phyloP scores from a whole-genome alignment of 2,888 invertebrate species.

The Endotricha flammealis region DNA sequence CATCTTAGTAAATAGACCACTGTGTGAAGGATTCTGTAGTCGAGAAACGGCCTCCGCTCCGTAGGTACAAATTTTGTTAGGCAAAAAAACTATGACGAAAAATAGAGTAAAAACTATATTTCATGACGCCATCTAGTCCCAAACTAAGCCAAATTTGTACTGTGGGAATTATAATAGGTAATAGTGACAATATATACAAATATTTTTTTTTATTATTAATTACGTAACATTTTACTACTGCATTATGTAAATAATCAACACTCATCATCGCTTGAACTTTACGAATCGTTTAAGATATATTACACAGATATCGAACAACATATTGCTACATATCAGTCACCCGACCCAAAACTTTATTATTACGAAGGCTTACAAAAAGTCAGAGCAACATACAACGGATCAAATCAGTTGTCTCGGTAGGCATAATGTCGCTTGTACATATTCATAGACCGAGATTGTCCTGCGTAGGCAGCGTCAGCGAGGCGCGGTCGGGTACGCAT shows the following conservation, averaged over 20 bases:
- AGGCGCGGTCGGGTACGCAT: conserved; percentile 60
- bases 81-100: too few species aligned
- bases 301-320: conserved; percentile 17
- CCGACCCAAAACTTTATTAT: conserved; percentile 20
- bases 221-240: neutral
- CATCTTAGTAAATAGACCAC: conserved; percentile 20
- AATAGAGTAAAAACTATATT: too few species aligned
- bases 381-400: conserved; percentile 36
- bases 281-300: conserved; percentile 21
- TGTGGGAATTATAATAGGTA: too few species aligned
- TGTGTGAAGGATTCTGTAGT: too few species aligned
- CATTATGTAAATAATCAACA: neutral
- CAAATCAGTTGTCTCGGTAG: conserved; percentile 28
- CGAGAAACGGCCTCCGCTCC: too few species aligned
- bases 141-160: too few species aligned
- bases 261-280: conserved; percentile 18
- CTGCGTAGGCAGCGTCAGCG: conserved; percentile 57
- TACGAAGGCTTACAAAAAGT: conserved; percentile 32
- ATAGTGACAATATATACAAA: too few species aligned
- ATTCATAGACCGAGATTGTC: conserved; percentile 65
- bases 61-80: too few species aligned
- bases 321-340: conserved; percentile 18
- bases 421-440: conserved; percentile 56
- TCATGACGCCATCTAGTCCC: too few species aligned
- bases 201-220: too few species aligned